Percentiles rank a stretch among this genome's conserved stretches.
phyloP scores from a whole-genome alignment of 2,888 invertebrate genomes.

The Autographa gamma region DNA sequence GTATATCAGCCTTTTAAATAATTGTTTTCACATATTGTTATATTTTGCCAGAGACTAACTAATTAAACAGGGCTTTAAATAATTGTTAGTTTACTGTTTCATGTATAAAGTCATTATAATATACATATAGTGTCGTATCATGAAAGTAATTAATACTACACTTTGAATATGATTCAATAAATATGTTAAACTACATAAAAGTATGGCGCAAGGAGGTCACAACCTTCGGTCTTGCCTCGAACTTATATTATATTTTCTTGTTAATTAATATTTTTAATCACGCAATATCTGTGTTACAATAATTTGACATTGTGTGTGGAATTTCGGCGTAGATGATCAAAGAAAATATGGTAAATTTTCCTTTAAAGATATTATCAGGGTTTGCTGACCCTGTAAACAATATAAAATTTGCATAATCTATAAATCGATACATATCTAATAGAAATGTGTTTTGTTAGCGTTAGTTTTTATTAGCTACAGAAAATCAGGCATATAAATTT shows the following conservation, averaged over 20 bases:
- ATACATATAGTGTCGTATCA: no score
- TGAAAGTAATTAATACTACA: no score
- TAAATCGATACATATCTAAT: not conserved
- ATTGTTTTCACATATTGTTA: no score
- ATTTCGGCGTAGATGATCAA: not conserved
- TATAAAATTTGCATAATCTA: not conserved
- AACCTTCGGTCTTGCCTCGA: not conserved
- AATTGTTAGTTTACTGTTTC: no score
- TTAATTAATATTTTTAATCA: not conserved
- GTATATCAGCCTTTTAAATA: no score
- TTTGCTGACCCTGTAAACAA: not conserved
- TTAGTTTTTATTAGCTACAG: no score
- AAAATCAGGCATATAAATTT: no score
- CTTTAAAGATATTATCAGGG: not conserved
- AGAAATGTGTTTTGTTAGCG: not conserved
- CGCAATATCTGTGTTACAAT: slow-evolving; percentile 4
- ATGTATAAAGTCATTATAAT: no score
- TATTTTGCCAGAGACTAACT: no score
- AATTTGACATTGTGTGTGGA: slow-evolving; percentile 2
- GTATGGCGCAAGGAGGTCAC: not conserved
- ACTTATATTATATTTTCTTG: not conserved
- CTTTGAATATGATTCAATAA: not conserved
- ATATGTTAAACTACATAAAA: not conserved
- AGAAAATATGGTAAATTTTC: not conserved
- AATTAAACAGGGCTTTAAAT: no score